A percentile compares a stretch with the other conserved stretches of the same genome.
Conservation (phyloP, 2,888 invertebrate species). For the Ashinkailepas kermadecensis region DNA sequence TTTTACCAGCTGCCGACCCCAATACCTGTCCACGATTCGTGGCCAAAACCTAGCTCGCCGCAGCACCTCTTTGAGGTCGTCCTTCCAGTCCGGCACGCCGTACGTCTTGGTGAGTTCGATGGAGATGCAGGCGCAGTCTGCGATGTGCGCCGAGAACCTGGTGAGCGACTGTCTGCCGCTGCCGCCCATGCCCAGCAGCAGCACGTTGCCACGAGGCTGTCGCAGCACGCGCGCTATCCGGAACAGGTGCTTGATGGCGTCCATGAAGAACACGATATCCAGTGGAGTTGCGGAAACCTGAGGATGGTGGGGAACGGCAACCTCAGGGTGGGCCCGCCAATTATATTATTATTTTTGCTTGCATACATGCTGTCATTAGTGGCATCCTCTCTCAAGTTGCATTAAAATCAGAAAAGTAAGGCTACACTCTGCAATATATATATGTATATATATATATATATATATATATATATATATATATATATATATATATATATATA, state of each 20-base stretch:
- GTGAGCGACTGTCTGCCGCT: conserved; percentile 77
- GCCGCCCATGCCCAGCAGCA: conserved; percentile 71
- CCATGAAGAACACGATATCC: conserved; percentile 66
- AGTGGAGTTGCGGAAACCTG: background rate
- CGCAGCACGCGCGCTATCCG: conserved; percentile 68
- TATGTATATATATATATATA: too few relatives aligned
- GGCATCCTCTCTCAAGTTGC: too few relatives aligned
- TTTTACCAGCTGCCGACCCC: too few relatives aligned
- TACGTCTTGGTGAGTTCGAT: conserved; percentile 34
- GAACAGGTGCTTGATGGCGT: conserved; percentile 73
- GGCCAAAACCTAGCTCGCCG: too few relatives aligned
- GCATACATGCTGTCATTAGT: too few relatives aligned
- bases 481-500: too few relatives aligned
- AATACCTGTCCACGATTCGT: too few relatives aligned
- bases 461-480: too few relatives aligned
- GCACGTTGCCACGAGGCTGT: conserved; percentile 42
- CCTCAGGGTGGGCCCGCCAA: too few relatives aligned
- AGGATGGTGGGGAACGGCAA: background rate
- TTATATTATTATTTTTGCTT: too few relatives aligned
- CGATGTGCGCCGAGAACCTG: conserved; percentile 68
- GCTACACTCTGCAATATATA: too few relatives aligned
- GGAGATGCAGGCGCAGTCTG: conserved; percentile 51
- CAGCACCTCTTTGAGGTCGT: conserved; percentile 60
- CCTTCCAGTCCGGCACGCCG: conserved; percentile 64
- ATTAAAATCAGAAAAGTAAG: too few relatives aligned